Base-by-base conservation (phyloP, 1,140 invertebrate genomes). In the Charaxes varanes region DNA sequence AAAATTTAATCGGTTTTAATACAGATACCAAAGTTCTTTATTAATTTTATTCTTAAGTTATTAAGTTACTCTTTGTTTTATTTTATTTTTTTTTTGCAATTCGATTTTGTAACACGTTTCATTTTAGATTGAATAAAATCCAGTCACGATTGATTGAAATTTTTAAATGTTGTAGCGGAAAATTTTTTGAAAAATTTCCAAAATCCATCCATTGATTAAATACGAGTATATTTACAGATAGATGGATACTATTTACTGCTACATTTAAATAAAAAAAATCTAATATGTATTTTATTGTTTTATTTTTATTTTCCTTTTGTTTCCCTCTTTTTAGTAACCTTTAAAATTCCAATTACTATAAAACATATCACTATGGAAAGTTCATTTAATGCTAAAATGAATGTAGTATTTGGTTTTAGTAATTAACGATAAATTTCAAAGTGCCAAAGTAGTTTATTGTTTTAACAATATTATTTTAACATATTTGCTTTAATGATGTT, bases 1-100 rank as follows among this genome's bases (percentile, higher is more conserved):
- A 76, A 81, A 79, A 71, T 68, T 68, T 69, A 78, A 73, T 79
- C 66, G 71, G 72, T 74, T 63, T 71, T 77, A 77, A 78, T 71
- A 69, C 66, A 71, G 56, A 82, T 82, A 79, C 78, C 78, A 82
- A 82, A 81, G 77, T 81, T 79, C 79, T 79, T 76, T 70, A 71
- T 64, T 80, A 78, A 69, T 77, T 71, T 71, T 64, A 73, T 67
- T 66, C 68, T 73, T 81, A 76, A 77, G 66, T 68, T 81, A 62
- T 66, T 76, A 68, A 77, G 67, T 61, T 62, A 70, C 54, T 63
- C 63, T 62, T 32, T 41, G 18, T 41, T 41, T 70, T 68, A 61
- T 64, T 55, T 66, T 53, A 52, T 69, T 61, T 63, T 62, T 54
- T 53, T 54, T 56, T 68, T 54, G 49, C 45, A 52, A 50, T 63